These are phyloP conservation scores for Epinephelus awoara DNA, from an alignment of 2,797 vertebrate species.

Conservation along the genomic window DNA sequence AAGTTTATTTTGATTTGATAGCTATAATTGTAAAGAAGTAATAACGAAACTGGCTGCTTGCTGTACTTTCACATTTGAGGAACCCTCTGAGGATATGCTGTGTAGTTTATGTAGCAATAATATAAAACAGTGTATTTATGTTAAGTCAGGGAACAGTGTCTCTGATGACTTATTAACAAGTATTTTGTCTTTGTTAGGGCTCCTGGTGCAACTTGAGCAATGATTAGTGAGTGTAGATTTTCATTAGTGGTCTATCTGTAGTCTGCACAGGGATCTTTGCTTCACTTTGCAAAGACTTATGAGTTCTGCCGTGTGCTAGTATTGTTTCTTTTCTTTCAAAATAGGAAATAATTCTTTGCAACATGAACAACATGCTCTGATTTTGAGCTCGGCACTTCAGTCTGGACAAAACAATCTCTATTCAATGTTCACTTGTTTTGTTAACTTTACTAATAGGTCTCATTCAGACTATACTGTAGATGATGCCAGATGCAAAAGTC, in stretches of 20 bases:
- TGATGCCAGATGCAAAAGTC: background rate
- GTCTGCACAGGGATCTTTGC: background rate
- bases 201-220: background rate
- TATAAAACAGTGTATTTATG: background rate
- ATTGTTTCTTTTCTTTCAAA: too few species aligned
- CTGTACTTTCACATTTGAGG: background rate
- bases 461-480: too few species aligned
- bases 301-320: background rate
- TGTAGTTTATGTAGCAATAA: background rate
- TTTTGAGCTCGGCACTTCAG: background rate
- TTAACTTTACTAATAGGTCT: background rate
- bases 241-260: background rate
- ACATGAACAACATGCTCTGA: background rate
- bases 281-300: background rate
- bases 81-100: background rate
- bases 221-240: background rate
- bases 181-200: background rate
- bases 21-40: background rate
- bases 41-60: conserved; percentile 23
- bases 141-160: background rate
- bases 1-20: accelerated
- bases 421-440: background rate
- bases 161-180: background rate
- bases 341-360: too few species aligned
- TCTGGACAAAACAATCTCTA: background rate